Base-by-base conservation (phyloP, 2,113 vertebrate species). In the Gadus macrocephalus region DNA sequence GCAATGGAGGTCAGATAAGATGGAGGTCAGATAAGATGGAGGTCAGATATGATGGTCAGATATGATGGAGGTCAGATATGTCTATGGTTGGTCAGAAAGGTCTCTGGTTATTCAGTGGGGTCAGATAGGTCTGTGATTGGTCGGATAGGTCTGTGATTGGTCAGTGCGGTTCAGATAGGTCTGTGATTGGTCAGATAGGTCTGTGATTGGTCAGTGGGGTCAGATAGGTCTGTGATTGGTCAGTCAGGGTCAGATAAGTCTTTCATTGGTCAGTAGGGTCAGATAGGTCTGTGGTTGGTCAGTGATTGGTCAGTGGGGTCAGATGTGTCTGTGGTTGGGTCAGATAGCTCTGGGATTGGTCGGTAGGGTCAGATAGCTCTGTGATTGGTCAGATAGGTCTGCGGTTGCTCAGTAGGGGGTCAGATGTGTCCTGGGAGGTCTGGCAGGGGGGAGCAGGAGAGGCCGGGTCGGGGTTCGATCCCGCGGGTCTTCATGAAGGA, bases 401-500 rank as follows among this genome's bases (percentile, higher is more conserved):
- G 42, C 11, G 4, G 70, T 70, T 17, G 42, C 8, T 49, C 42
- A 49, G 42, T 8, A 3, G 55, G 19, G 72, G 1, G 62, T 62
- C 2, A 22, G 31, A 77, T 79, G 66, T 83, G 84, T 7, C 66
- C 68, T 62, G 84, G 86, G 4, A 89, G 81, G 68, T 81, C 78
- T 0, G 88, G 87, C 3, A 86, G 64, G 0, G 88, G 79, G 3
- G 89, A 89, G 61, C 89, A 78, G 56, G 85, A 82, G 67, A 73
- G 90, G 74, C 81, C 73, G 2, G 89, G 93, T 63, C 88, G 92
- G 25, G 96, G 96, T 82, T 97, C 94, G 76, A 98, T 91, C 77
- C 94, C 94, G 2, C 89, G 89, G 71, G 91, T 93, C 83, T 95
- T 97, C 96, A 98, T 98, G 67, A 96, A 98, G 68, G 96, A 96